Conservation (phyloP, 2,888 invertebrate genomes). For the Rhagonycha fulva region DNA sequence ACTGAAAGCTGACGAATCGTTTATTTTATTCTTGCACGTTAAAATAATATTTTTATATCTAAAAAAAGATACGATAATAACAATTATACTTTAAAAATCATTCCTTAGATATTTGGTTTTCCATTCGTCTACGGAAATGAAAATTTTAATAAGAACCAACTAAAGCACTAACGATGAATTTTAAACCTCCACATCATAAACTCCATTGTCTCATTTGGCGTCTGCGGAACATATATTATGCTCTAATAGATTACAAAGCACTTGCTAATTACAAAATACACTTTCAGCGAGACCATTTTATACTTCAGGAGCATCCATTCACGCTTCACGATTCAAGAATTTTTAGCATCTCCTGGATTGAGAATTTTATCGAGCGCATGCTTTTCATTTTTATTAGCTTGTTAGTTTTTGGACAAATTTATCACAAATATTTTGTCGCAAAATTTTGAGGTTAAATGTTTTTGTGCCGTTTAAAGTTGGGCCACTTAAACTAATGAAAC, state of each 20-base stretch:
- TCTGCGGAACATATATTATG: not conserved
- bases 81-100: not conserved
- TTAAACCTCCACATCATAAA: not conserved
- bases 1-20: not conserved
- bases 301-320: not conserved
- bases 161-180: not conserved
- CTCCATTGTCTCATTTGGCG: not conserved
- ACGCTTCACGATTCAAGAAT: not conserved
- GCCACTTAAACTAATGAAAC: not conserved
- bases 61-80: not conserved
- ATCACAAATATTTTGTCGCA: not conserved
- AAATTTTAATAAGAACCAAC: not conserved
- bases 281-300: not conserved
- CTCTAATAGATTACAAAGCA: not conserved
- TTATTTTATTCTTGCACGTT: not conserved
- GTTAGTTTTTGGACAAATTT: not conserved
- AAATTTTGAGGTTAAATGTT: not conserved
- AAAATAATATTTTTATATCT: not conserved
- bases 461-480: not conserved
- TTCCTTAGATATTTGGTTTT: not conserved
- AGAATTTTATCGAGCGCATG: not conserved
- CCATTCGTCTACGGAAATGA: not conserved
- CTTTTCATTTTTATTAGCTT: not conserved
- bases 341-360: not conserved
- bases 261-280: not conserved